phyloP scores from a whole-genome alignment of 1,140 invertebrate species.

The Centruroides sculpturatus region DNA sequence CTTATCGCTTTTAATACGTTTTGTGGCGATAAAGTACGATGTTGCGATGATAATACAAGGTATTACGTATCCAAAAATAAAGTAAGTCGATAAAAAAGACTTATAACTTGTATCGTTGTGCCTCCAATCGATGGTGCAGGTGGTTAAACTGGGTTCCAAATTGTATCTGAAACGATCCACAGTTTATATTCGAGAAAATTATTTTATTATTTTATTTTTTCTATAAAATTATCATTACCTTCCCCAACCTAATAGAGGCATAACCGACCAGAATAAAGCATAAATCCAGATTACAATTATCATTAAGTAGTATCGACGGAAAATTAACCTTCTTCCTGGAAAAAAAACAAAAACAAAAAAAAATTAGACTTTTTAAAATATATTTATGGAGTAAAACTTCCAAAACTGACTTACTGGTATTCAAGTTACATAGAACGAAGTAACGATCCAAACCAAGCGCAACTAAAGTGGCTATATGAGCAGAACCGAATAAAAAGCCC shows the following conservation, averaged over 20 bases:
- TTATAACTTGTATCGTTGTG: slow-evolving; percentile 16
- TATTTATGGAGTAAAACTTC: not conserved
- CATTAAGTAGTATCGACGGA: slow-evolving; percentile 9
- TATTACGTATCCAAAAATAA: slow-evolving; percentile 14
- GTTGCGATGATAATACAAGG: slow-evolving; percentile 10
- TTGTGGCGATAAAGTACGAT: not conserved
- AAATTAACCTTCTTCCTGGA: slow-evolving; percentile 10
- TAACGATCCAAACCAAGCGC: slow-evolving; percentile 29
- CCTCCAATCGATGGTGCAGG: slow-evolving; percentile 19
- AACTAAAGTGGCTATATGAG: slow-evolving; percentile 25
- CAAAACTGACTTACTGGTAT: slow-evolving; percentile 5
- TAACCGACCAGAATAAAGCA: slow-evolving; percentile 16
- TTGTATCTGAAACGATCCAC: slow-evolving; percentile 7
- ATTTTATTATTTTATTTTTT: not conserved
- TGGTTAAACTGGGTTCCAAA: slow-evolving; percentile 14
- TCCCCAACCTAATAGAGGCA: slow-evolving; percentile 18
- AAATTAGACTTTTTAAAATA: too few relatives aligned
- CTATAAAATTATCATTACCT: slow-evolving; percentile 6
- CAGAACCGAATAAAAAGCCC: slow-evolving; percentile 28
- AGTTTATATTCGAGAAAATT: not conserved
- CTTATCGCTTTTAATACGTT: too few relatives aligned
- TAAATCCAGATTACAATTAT: slow-evolving; percentile 13
- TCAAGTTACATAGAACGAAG: slow-evolving; percentile 15
- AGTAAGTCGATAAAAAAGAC: slow-evolving; percentile 16
- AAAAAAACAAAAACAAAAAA: not conserved